A percentile compares a stretch with the other conserved stretches of the same genome.
These are phyloP conservation scores for Eustalomyia histrio DNA, from an alignment of 2,888 invertebrate species.

Conservation along the genomic window DNA sequence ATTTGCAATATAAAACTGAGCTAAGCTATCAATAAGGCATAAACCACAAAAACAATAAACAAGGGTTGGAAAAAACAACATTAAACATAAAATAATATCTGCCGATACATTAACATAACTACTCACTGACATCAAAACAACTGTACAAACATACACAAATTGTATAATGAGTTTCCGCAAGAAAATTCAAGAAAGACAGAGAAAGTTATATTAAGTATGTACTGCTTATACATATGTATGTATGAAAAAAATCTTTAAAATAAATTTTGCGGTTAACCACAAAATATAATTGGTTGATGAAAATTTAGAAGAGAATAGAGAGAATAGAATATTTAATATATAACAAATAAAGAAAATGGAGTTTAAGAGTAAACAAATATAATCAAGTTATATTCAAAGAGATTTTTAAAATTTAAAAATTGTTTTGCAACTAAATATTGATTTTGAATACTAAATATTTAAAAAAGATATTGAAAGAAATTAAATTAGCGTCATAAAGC, in stretches of 20 bases:
- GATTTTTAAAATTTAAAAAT: neutral
- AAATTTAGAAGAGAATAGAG: slow-evolving; percentile 64
- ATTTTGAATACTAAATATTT: slow-evolving; percentile 7
- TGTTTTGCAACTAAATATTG: neutral
- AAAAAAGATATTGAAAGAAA: slow-evolving; percentile 1
- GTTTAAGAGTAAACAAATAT: slow-evolving; percentile 16
- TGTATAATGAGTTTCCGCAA: slow-evolving; percentile 34
- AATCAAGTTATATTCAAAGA: neutral
- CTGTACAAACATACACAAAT: slow-evolving; percentile 3
- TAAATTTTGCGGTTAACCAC: slow-evolving; percentile 80
- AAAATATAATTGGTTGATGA: slow-evolving; percentile 79
- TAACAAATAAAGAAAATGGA: slow-evolving; percentile 50
- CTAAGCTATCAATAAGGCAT: slow-evolving; percentile 46
- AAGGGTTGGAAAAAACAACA: slow-evolving; percentile 53
- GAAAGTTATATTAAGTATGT: slow-evolving; percentile 15
- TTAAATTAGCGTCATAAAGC: slow-evolving; percentile 39
- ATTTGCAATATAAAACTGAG: slow-evolving; percentile 13
- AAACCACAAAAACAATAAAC: slow-evolving; percentile 59
- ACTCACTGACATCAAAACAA: slow-evolving; percentile 14
- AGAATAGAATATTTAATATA: slow-evolving; percentile 35
- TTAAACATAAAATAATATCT: slow-evolving; percentile 36
- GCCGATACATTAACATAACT: slow-evolving; percentile 18
- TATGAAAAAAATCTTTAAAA: slow-evolving; percentile 68
- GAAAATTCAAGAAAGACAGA: slow-evolving; percentile 43
- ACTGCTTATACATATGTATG: slow-evolving; percentile 32